Evolutionary conservation across 2,797 vertebrate genomes (phyloP).

Genomic region (Falco novaeseelandiae): DNA sequence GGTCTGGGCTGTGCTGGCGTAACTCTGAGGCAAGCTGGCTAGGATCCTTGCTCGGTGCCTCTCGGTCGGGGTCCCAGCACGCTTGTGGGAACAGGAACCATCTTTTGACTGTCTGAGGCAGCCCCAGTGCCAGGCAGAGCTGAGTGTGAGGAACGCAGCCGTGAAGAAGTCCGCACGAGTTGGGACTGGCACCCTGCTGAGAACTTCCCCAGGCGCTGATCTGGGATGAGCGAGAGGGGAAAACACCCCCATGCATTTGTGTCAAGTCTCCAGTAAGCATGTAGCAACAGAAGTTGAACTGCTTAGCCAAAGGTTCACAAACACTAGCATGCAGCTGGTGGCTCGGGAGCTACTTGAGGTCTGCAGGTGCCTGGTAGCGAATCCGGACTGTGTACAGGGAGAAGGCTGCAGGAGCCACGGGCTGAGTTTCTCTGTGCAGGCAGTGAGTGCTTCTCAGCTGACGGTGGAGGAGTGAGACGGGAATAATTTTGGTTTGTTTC

Average conservation of each 20-base stretch:
- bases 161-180: background rate
- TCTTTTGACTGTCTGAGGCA: accelerated
- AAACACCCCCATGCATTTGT: accelerated
- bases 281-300: background rate
- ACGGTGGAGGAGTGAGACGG: background rate
- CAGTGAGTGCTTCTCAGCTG: background rate
- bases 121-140: background rate
- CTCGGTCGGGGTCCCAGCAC: background rate
- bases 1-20: background rate
- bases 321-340: background rate
- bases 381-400: background rate
- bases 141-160: background rate
- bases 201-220: background rate
- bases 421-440: background rate
- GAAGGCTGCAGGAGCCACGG: background rate
- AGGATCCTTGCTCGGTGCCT: background rate
- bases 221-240: background rate
- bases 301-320: background rate
- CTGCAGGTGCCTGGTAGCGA: background rate
- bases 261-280: background rate
- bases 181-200: background rate
- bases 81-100: background rate
- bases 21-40: background rate
- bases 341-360: background rate
- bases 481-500: background rate